A percentile compares a stretch with the other conserved stretches of the same genome.
These are phyloP conservation scores for Hybos culiciformis DNA, from an alignment of 2,888 invertebrate species.

Conservation along the genomic window DNA sequence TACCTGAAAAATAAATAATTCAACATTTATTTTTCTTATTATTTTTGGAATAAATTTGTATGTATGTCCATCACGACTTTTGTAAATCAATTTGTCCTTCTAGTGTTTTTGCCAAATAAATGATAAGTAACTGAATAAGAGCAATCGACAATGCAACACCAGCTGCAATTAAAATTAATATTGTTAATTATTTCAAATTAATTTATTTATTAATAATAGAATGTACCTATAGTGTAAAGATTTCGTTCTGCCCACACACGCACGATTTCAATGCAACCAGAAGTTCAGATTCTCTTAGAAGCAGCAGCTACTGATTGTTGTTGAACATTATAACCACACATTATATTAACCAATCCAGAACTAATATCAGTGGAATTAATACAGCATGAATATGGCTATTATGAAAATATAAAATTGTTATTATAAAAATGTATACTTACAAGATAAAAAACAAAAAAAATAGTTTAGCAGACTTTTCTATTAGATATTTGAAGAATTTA, in stretches of 20 bases:
- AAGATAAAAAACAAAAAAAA: no score
- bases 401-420: no score
- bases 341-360: constrained; percentile 75
- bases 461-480: no score
- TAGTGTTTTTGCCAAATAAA: constrained; percentile 77
- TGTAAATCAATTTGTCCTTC: constrained; percentile 87
- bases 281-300: constrained; percentile 81
- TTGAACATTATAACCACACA: constrained; percentile 86
- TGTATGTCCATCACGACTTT: constrained; percentile 63
- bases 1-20: no score
- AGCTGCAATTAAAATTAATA: no score
- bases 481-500: no score
- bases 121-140: constrained; percentile 73
- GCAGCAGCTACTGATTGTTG: constrained; percentile 75
- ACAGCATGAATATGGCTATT: constrained; percentile 94
- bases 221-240: constrained; percentile 72
- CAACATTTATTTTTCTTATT: no score
- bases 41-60: no score
- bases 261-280: constrained; percentile 81
- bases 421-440: no score
- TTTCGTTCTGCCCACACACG: constrained; percentile 79
- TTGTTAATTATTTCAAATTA: no score
- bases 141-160: constrained; percentile 73
- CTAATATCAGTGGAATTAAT: constrained; percentile 81
- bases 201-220: no score